These are phyloP conservation scores for Agonopterix alstromeriana DNA, from an alignment of 2,888 invertebrate species.

Conservation along the genomic window DNA sequence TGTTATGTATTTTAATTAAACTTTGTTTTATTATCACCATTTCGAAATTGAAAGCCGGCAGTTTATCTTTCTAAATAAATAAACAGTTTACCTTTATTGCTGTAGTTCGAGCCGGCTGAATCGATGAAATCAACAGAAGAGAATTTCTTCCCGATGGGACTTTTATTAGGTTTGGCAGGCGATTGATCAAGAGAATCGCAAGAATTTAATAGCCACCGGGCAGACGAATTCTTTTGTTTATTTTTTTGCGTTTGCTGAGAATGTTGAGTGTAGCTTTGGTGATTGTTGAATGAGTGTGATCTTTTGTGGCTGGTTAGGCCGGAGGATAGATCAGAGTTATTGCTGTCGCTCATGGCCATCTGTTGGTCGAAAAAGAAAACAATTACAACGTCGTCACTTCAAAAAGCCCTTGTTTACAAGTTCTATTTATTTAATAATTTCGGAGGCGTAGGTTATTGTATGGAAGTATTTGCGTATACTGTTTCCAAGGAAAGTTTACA, in stretches of 20 bases:
- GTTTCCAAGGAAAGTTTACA: constrained; percentile 20
- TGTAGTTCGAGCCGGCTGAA: constrained; percentile 73
- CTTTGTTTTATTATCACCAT: too few relatives aligned
- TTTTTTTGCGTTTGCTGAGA: constrained; percentile 76
- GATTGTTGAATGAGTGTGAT: constrained; percentile 83
- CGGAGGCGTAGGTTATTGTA: constrained; percentile 1
- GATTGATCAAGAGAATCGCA: constrained; percentile 71
- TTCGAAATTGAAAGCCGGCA: too few relatives aligned
- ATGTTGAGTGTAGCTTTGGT: constrained; percentile 82
- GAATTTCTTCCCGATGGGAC: constrained; percentile 77
- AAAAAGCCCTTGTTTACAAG: background rate
- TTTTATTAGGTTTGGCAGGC: constrained; percentile 59
- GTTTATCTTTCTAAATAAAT: too few relatives aligned
- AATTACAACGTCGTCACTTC: constrained; percentile 11
- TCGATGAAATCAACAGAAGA: constrained; percentile 74
- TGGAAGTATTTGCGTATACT: constrained; percentile 7
- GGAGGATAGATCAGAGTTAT: constrained; percentile 67
- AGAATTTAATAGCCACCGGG: constrained; percentile 68
- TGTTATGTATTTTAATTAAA: too few relatives aligned
- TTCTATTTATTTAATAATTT: constrained; percentile 3
- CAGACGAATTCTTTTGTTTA: constrained; percentile 78
- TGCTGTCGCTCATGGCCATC: constrained; percentile 81
- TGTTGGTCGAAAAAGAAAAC: constrained; percentile 36
- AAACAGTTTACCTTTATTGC: constrained; percentile 64
- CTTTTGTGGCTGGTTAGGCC: constrained; percentile 79